phyloP scores from a whole-genome alignment of 2,797 vertebrate genomes.

The Paratrypauchen microcephalus region DNA sequence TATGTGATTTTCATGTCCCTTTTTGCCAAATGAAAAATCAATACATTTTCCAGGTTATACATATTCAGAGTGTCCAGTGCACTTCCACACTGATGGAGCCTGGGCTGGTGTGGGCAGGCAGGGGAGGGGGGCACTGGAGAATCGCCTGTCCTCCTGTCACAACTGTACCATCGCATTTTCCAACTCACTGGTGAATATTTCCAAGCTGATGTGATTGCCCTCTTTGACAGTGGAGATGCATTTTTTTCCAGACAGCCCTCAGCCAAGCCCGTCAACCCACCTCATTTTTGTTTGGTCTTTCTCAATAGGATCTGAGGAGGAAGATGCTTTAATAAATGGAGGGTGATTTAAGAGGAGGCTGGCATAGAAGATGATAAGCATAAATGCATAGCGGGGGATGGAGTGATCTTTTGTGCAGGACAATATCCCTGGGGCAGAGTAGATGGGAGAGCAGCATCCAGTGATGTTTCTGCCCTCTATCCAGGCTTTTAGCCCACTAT shows the following conservation, averaged over 20 bases:
- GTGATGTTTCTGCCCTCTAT: conserved; percentile 66
- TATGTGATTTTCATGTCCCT: conserved; percentile 87
- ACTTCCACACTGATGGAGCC: conserved; percentile 87
- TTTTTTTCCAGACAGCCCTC: conserved; percentile 55
- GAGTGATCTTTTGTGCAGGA: conserved; percentile 73
- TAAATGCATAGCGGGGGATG: conserved; percentile 56
- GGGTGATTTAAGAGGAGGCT: conserved; percentile 63
- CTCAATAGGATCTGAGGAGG: conserved; percentile 64
- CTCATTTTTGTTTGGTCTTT: conserved; percentile 47
- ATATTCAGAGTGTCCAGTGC: conserved; percentile 92
- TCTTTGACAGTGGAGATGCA: conserved; percentile 82
- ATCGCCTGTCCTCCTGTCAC: conserved; percentile 89
- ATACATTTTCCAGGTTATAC: conserved; percentile 97
- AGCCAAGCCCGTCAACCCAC: conserved; percentile 46
- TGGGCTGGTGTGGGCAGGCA: conserved; percentile 63
- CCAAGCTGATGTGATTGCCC: conserved; percentile 96
- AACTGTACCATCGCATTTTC: conserved; percentile 92
- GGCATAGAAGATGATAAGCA: conserved; percentile 52
- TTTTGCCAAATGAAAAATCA: conserved; percentile 97
- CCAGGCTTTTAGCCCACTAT: conserved; percentile 70
- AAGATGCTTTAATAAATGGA: conserved; percentile 65
- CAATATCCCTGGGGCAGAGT: conserved; percentile 75
- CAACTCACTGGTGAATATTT: conserved; percentile 98
- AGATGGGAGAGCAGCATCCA: conserved; percentile 67
- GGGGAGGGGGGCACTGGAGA: conserved; percentile 60